phyloP scores from a whole-genome alignment of 2,113 vertebrate genomes.

The Furnarius figulus region DNA sequence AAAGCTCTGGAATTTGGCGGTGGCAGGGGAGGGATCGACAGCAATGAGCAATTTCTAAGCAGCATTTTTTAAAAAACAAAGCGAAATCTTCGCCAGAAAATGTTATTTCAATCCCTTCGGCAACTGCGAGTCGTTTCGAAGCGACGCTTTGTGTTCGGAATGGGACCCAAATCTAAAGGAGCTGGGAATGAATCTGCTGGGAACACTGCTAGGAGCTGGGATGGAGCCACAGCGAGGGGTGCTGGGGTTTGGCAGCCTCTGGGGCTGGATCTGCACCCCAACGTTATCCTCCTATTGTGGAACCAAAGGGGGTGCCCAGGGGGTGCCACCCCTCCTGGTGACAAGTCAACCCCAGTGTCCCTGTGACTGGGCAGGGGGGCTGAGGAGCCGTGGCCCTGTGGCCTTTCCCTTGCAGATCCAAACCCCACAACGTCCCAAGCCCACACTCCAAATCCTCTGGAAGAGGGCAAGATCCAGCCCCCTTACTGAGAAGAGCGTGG shows the following conservation, averaged over 20 bases:
- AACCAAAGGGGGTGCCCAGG: background rate
- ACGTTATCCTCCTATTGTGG: rapidly evolving
- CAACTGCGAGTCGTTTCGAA: background rate
- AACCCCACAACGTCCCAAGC: rapidly evolving
- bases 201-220: background rate
- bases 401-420: background rate
- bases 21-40: background rate
- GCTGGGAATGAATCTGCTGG: background rate
- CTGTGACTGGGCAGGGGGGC: background rate
- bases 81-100: background rate
- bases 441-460: rapidly evolving
- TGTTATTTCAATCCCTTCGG: slow-evolving; percentile 4
- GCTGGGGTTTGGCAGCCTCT: rapidly evolving
- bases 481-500: background rate
- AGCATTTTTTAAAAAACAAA: slow-evolving; percentile 5
- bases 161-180: background rate
- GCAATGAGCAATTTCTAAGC: background rate
- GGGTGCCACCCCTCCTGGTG: background rate
- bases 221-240: rapidly evolving
- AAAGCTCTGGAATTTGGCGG: background rate
- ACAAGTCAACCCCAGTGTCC: rapidly evolving
- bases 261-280: background rate
- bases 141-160: background rate
- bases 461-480: background rate
- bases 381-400: rapidly evolving